Conservation (phyloP, 1,140 invertebrate species). For the Ceratoteleas bidentatus region DNA sequence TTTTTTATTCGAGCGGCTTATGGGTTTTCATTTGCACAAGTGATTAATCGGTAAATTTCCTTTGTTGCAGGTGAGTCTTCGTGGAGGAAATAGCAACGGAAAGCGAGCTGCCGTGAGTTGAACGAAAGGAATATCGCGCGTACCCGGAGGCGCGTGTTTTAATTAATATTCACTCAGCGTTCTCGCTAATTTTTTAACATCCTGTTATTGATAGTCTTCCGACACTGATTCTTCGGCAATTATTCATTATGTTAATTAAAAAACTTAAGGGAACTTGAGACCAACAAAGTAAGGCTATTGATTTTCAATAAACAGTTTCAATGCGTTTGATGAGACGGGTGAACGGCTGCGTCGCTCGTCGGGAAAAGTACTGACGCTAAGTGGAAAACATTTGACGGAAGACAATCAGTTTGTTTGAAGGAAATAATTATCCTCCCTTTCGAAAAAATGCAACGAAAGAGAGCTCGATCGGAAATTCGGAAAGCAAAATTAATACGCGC, state of each 20-base stretch:
- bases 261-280: slow-evolving; percentile 28
- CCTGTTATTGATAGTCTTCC: slow-evolving; percentile 15
- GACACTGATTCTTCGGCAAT: slow-evolving; percentile 18
- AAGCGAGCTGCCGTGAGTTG: slow-evolving; percentile 4
- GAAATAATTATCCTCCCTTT: not conserved
- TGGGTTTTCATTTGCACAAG: not conserved
- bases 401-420: slow-evolving; percentile 34
- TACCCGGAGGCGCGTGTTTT: not conserved
- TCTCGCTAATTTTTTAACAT: slow-evolving; percentile 33
- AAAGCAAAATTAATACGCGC: slow-evolving; percentile 9
- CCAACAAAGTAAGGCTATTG: slow-evolving; percentile 42
- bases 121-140: not conserved
- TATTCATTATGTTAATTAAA: slow-evolving; percentile 45
- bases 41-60: slow-evolving; percentile 7
- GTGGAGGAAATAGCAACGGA: not conserved
- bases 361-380: slow-evolving; percentile 1
- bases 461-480: not conserved
- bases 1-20: slow-evolving; percentile 28
- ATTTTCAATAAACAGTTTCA: slow-evolving; percentile 36
- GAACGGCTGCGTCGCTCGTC: slow-evolving; percentile 18
- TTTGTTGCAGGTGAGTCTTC: slow-evolving; percentile 41
- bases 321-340: slow-evolving; percentile 15
- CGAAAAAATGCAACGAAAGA: no score
- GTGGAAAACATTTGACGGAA: not conserved
- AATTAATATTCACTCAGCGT: slow-evolving; percentile 22